A percentile compares a stretch with the other conserved stretches of the same genome.
Evolutionary conservation across 1,140 invertebrate genomes (phyloP).

Genomic region (Pinna nobilis): DNA sequence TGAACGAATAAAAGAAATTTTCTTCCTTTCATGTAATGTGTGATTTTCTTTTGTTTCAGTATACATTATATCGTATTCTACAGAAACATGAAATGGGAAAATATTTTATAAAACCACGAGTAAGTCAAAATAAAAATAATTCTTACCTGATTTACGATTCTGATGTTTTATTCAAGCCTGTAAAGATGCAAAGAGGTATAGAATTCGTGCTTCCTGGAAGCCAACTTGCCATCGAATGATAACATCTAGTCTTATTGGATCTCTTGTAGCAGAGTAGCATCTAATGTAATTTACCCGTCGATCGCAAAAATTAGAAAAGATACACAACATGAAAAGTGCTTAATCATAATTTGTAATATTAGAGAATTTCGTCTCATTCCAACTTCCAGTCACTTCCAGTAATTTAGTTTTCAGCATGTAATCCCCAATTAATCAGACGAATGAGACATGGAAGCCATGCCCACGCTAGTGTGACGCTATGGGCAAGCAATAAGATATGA

Average conservation of each 20-base stretch:
- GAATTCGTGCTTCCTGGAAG: no score
- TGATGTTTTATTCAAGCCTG: no score
- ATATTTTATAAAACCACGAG: background rate
- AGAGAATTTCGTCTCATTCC: constrained; percentile 39
- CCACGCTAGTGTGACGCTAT: constrained; percentile 26
- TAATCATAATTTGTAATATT: constrained; percentile 51
- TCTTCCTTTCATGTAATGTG: no score
- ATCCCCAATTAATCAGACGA: constrained; percentile 45
- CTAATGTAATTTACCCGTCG: background rate
- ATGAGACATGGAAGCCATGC: constrained; percentile 38
- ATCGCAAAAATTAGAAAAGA: constrained; percentile 1
- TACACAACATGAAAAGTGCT: constrained; percentile 14
- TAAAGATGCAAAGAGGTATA: no score
- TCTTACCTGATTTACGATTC: no score
- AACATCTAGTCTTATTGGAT: no score
- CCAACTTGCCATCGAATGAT: no score
- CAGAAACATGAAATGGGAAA: no score
- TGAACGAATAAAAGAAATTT: no score
- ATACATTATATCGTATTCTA: no score
- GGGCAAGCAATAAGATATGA: constrained; percentile 7
- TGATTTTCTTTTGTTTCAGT: no score
- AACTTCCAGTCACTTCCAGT: constrained; percentile 44
- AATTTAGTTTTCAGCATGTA: constrained; percentile 49
- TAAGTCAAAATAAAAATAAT: background rate
- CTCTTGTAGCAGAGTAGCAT: background rate